phyloP scores from a whole-genome alignment of 35 echinoderm and acorn worm species.

The Diadema setosum region DNA sequence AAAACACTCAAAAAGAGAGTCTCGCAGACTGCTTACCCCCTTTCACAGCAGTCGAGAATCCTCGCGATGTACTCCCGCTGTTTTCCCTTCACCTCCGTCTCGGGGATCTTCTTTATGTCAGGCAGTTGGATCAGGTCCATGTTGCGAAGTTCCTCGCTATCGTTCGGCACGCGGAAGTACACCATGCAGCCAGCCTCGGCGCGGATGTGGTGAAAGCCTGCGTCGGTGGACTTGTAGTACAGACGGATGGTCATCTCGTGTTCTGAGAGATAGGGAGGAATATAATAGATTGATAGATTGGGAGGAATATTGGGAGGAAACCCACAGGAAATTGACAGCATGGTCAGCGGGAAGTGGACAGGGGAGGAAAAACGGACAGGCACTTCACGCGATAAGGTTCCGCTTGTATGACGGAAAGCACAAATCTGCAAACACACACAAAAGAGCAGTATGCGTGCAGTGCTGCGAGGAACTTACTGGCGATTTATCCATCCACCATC shows the following conservation, averaged over 20 bases:
- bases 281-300: neutral
- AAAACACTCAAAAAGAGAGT: too few relatives aligned
- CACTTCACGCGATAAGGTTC: too few relatives aligned
- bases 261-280: neutral
- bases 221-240: conserved; percentile 36
- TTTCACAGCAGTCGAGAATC: conserved; percentile 39
- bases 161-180: conserved; percentile 36
- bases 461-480: too few relatives aligned
- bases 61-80: neutral
- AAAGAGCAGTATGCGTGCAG: too few relatives aligned
- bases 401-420: too few relatives aligned
- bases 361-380: too few relatives aligned
- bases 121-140: conserved; percentile 50
- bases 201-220: conserved; percentile 4
- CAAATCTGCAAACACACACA: too few relatives aligned
- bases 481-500: too few relatives aligned
- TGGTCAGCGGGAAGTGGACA: too few relatives aligned
- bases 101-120: conserved; percentile 19
- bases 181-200: conserved; percentile 32
- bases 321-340: too few relatives aligned
- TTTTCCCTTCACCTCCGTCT: neutral
- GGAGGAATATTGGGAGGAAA: too few relatives aligned
- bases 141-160: conserved; percentile 6
- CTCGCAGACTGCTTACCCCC: conserved; percentile 37
- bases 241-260: conserved; percentile 50